Percentiles rank a stretch among this genome's conserved stretches.
Evolutionary conservation across 2,888 invertebrate species (phyloP).

Genomic region (Tipula lateralis): DNA sequence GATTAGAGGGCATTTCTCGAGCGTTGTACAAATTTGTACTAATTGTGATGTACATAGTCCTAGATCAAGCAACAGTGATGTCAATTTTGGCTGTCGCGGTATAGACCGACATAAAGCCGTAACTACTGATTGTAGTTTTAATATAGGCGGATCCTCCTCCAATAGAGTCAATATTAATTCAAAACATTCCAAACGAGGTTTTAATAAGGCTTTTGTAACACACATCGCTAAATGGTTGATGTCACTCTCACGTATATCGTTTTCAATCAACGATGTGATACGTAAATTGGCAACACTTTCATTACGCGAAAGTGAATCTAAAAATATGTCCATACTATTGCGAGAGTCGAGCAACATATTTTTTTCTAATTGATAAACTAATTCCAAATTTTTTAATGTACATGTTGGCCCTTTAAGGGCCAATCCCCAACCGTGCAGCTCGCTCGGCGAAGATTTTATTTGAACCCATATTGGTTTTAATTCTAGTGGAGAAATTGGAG

Average conservation of each 20-base stretch:
- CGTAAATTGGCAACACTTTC: slow-evolving; percentile 53
- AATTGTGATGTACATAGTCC: slow-evolving; percentile 53
- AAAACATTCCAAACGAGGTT: slow-evolving; percentile 52
- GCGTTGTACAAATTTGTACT: slow-evolving; percentile 51
- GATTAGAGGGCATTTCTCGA: slow-evolving; percentile 51
- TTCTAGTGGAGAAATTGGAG: slow-evolving; percentile 46
- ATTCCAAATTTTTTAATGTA: slow-evolving; percentile 51
- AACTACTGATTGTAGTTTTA: slow-evolving; percentile 53
- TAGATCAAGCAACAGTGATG: slow-evolving; percentile 53
- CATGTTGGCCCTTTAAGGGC: slow-evolving; percentile 51
- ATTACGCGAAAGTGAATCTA: slow-evolving; percentile 51
- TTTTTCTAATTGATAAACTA: slow-evolving; percentile 52
- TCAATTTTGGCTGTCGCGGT: slow-evolving; percentile 44
- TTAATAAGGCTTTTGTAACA: slow-evolving; percentile 49
- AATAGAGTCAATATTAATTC: slow-evolving; percentile 53
- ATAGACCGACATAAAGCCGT: slow-evolving; percentile 50
- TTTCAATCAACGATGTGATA: slow-evolving; percentile 52
- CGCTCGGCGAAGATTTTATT: slow-evolving; percentile 50
- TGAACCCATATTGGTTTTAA: slow-evolving; percentile 43
- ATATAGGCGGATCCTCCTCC: slow-evolving; percentile 52
- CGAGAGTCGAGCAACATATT: slow-evolving; percentile 42
- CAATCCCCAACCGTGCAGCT: slow-evolving; percentile 53
- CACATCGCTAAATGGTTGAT: slow-evolving; percentile 51
- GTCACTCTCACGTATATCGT: slow-evolving; percentile 52
- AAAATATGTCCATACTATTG: slow-evolving; percentile 50